Conservation (phyloP, 64 coral and sea anemone species). For the Actinia tenebrosa region DNA sequence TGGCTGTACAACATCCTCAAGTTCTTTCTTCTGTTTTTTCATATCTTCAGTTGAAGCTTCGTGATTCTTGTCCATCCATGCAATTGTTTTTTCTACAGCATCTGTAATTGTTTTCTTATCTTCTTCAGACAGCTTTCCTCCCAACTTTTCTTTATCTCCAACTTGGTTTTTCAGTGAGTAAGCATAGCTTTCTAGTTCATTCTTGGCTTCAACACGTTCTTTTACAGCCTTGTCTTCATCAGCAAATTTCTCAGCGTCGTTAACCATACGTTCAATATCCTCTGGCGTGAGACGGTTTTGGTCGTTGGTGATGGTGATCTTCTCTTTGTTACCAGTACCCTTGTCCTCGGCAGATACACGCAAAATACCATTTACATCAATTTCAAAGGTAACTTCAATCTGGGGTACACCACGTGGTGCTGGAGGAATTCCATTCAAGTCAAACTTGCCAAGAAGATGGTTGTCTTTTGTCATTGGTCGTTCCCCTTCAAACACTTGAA, state of each 20-base stretch:
- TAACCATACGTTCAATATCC: conserved; percentile 98
- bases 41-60: conserved; percentile 88
- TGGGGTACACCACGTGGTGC: conserved; percentile 96
- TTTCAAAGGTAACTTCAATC: conserved; percentile 98
- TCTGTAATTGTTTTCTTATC: conserved; percentile 91
- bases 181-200: conserved; percentile 97
- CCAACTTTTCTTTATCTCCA: conserved; percentile 98
- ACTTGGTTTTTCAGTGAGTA: conserved; percentile 99
- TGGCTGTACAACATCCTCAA: conserved; percentile 98
- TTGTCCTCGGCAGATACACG: conserved; percentile 98
- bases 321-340: conserved; percentile 98
- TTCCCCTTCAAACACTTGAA: conserved; percentile 97
- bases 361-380: conserved; percentile 99
- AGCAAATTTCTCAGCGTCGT: conserved; percentile 99
- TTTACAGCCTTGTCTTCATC: conserved; percentile 98
- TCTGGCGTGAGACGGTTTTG: conserved; percentile 96
- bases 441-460: conserved; percentile 96
- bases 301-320: conserved; percentile 99
- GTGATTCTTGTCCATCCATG: conserved; percentile 95
- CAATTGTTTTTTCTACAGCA: conserved; percentile 83
- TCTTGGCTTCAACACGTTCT: conserved; percentile 84
- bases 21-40: conserved; percentile 94
- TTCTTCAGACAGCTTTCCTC: conserved; percentile 92
- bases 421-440: conserved; percentile 93
- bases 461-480: conserved; percentile 99